Evolutionary conservation across 2,888 invertebrate species (phyloP).

Genomic region (Macroteleia sp.): DNA sequence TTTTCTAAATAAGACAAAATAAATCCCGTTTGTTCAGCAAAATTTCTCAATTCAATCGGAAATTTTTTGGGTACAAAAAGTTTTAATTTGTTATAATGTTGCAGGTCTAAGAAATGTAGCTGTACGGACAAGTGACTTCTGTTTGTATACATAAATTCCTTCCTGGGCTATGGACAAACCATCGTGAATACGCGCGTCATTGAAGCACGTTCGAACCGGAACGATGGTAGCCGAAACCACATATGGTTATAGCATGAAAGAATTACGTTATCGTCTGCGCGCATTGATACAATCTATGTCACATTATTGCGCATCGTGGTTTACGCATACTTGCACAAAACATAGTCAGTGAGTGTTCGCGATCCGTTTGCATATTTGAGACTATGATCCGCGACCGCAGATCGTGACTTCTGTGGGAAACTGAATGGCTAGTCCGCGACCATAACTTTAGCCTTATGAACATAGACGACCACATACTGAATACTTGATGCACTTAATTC

Average conservation of each 20-base stretch:
- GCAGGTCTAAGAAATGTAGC: too few relatives aligned
- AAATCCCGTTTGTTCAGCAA: too few relatives aligned
- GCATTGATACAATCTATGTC: slow-evolving; percentile 51
- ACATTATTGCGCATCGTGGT: slow-evolving; percentile 64
- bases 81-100: too few relatives aligned
- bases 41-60: too few relatives aligned
- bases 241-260: slow-evolving; percentile 79
- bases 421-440: slow-evolving; percentile 80
- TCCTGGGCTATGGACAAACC: slow-evolving; percentile 66
- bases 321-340: slow-evolving; percentile 59
- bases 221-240: slow-evolving; percentile 78
- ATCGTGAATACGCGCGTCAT: slow-evolving; percentile 76
- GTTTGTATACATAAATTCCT: background rate
- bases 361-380: slow-evolving; percentile 70
- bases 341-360: slow-evolving; percentile 50
- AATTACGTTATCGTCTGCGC: slow-evolving; percentile 69
- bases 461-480: slow-evolving; percentile 39
- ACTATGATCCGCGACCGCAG: slow-evolving; percentile 83
- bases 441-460: slow-evolving; percentile 55
- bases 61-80: too few relatives aligned
- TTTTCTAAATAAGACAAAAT: too few relatives aligned
- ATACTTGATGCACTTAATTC: slow-evolving; percentile 38
- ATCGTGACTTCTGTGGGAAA: slow-evolving; percentile 84
- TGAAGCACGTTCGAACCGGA: slow-evolving; percentile 79
- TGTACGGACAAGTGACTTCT: too few relatives aligned